Base-by-base conservation (phyloP, 1,140 invertebrate species). In the Ladona fulva region DNA sequence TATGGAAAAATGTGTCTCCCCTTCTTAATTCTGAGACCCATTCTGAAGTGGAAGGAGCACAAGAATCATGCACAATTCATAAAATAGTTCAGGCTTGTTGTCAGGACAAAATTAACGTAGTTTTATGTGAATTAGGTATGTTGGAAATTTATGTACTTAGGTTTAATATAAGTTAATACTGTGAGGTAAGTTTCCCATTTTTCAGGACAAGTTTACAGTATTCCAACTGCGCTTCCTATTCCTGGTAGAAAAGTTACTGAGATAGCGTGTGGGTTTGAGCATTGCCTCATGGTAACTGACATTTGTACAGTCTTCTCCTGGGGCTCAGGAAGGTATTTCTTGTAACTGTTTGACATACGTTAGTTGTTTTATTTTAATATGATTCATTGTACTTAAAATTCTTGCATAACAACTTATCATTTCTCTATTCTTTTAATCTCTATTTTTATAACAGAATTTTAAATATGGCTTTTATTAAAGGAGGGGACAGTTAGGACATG, bases 401-500 rank as follows among this genome's bases (percentile, higher is more conserved):
- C n/a, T 75, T 25, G 37, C n/a, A 42, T n/a, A n/a, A n/a, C n/a
- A n/a, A n/a, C n/a, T n/a, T n/a, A n/a, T n/a, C n/a, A n/a, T n/a
- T n/a, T n/a, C n/a, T n/a, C n/a, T n/a, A n/a, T n/a, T n/a, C n/a
- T n/a, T 24, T 22, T 42, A 14, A 11, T 78, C 10, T 77, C 74
- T 37, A 37, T 74, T 42, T 78, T 77, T 74, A 81, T 81, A 76
- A 59, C 79, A 59, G 14, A 24, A 77, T n/a, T n/a, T n/a, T n/a
- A n/a, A n/a, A n/a, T n/a, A n/a, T n/a, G 16, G 73, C 76, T 76
- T 78, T 79, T 81, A 81, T 84, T 84, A 80, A 79, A 96, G 94
- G 80, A 90, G 94, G 78, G 92, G 95, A 42, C 95, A 97, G 86
- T 84, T 97, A 66, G 95, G 95, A 1, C 91, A 93, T 84, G 90